Percentiles rank a stretch among this genome's conserved stretches.
Conservation (phyloP, 2,888 invertebrate genomes). For the Gortyna flavago region DNA sequence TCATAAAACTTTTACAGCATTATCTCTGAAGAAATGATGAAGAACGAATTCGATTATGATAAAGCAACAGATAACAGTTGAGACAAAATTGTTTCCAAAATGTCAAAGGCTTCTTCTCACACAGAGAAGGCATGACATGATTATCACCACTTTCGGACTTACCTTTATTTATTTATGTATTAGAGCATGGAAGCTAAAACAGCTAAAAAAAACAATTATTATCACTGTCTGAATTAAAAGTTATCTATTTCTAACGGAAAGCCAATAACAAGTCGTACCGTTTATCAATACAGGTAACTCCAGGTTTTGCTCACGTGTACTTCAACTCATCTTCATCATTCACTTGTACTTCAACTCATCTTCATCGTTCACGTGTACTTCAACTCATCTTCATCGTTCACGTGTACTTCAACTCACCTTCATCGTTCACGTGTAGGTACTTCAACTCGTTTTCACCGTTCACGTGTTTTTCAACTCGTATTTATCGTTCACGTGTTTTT, state of each 20-base stretch:
- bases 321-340: no score
- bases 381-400: no score
- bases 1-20: conserved; percentile 1
- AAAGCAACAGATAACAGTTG: not conserved
- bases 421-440: no score
- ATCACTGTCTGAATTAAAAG: not conserved
- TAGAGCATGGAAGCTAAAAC: not conserved
- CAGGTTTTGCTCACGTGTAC: not conserved
- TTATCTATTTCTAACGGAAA: not conserved
- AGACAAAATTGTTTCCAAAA: not conserved
- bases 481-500: no score
- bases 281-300: not conserved
- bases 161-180: not conserved
- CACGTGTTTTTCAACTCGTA: no score
- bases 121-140: not conserved
- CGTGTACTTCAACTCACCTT: no score
- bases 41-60: not conserved
- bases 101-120: not conserved
- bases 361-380: no score
- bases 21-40: not conserved
- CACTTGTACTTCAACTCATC: not conserved
- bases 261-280: not conserved
- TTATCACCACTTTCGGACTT: not conserved
- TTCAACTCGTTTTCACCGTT: no score
- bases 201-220: not conserved